Base-by-base conservation (phyloP, 2,797 vertebrate species). In the Coregonus ussuriensis region DNA sequence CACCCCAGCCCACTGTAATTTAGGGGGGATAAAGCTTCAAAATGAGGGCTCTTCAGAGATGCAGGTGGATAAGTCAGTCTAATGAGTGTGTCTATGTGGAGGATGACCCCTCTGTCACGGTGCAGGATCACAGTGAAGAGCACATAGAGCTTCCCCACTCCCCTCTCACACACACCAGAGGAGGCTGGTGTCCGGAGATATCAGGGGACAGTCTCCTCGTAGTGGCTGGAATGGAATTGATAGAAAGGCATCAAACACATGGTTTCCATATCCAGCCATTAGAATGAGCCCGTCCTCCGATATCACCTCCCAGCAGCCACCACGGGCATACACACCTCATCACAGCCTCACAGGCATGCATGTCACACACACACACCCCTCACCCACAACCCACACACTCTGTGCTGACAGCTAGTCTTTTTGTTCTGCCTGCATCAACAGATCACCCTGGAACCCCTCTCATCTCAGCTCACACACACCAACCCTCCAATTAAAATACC, bases 51-150 rank as follows among this genome's bases (percentile, higher is more conserved):
- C 70, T 14, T 69, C 72, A 82, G 74, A 86, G 73, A 77, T 67
- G 75, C 79, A 71, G 81, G 69, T 77, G 83, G 80, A 77, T 77
- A 77, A 79, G 80, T 84, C 54, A 25, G 72, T 29, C 74, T 87
- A 87, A 90, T 86, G 86, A 89, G 84, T 65, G 83, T 81, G 81
- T n/a, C 78, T 47, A 81, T 91, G 83, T 89, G 29, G 78, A 74
- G 81, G 79, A 86, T 85, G 63, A 85, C 74, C 77, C 35, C 79
- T 14, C 71, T 76, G 86, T 90, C 89, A 87, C 75, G 80, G 82
- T 83, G 81, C 74, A 74, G 70, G 82, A 88, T 88, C 88, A 83
- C 77, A 83, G 79, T n/a, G 76, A 81, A 86, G 77, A 62, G 78
- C 87, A 86, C 86, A 52, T 59, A 31, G 16, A 33, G 29, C 84